A percentile compares a stretch with the other conserved stretches of the same genome.
Evolutionary conservation across 1,140 invertebrate genomes (phyloP).

Genomic region (Matsumurasca onukii): DNA sequence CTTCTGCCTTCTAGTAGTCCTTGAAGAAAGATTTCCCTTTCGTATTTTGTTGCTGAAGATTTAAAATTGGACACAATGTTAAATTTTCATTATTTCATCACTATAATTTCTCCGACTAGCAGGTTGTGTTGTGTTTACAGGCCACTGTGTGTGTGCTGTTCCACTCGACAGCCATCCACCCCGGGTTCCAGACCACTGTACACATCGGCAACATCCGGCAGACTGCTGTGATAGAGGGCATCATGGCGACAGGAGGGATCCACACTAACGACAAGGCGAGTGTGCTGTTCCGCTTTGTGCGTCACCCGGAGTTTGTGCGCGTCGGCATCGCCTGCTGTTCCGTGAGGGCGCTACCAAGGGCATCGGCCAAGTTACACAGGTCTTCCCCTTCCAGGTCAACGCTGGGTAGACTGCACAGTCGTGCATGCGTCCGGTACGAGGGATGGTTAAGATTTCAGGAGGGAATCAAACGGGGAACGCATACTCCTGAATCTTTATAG

Average conservation of each 20-base stretch:
- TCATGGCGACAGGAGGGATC: conserved; percentile 60
- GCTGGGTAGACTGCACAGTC: too few relatives aligned
- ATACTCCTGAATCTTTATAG: too few relatives aligned
- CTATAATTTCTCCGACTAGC: too few relatives aligned
- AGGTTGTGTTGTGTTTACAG: too few relatives aligned
- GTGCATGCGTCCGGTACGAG: too few relatives aligned
- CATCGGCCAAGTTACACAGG: conserved; percentile 86
- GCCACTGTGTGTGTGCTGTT: conserved; percentile 84
- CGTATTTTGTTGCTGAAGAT: too few relatives aligned
- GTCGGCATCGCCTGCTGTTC: conserved; percentile 75
- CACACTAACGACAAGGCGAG: conserved; percentile 83
- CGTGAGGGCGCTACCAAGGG: conserved; percentile 86
- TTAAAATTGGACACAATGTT: too few relatives aligned
- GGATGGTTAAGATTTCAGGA: too few relatives aligned
- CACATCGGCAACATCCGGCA: conserved; percentile 94
- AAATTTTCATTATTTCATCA: too few relatives aligned
- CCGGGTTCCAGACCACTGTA: conserved; percentile 91
- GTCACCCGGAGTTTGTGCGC: conserved; percentile 90
- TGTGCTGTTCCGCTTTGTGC: conserved; percentile 85
- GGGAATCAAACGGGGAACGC: too few relatives aligned
- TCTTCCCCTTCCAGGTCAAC: conserved; percentile 60
- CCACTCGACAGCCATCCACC: conserved; percentile 79
- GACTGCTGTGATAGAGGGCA: conserved; percentile 82
- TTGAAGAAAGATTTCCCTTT: too few relatives aligned
- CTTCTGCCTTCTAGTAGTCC: too few relatives aligned